Base-by-base conservation (phyloP, 2,113 vertebrate species). In the Cavia porcellus region DNA sequence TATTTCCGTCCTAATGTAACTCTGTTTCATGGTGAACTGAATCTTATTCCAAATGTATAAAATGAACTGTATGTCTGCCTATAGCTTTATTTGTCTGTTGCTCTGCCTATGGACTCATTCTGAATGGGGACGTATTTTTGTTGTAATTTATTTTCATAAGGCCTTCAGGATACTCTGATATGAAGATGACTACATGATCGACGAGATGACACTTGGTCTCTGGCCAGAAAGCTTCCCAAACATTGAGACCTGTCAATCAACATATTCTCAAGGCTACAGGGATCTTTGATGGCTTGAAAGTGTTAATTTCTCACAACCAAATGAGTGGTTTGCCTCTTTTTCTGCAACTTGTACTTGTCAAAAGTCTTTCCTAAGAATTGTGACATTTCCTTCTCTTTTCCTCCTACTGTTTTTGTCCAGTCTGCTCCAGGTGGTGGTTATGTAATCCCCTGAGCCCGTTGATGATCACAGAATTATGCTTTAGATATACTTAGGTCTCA, bases 401-500 rank as follows among this genome's bases (percentile, higher is more conserved):
- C 55, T 77, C 32, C 64, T 88, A 4, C 61, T 91, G 62, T 92
- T 91, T 94, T 61, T 47, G 79, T 83, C 59, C 57, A n/a, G 59
- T 59, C 52, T 86, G 30, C 80, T 62, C 22, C 32, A 94, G 86
- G 66, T 55, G 28, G 0, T 62, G 28, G 62, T 72, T 86, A 93
- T 45, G 17, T 61, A 93, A 92, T 75, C 61, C 55, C 50, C 74
- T 2, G 42, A 72, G 66, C 47, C 14, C 4, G 0, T n/a, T 80
- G 45, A 50, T 28, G 61, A 74, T 90, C 92, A 81, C 72, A 95
- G 84, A 84, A 84, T 57, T 50, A 45, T 50, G 74, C 30, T 7
- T 92, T 45, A 75, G 84, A 45, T 84, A 77, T 89, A 96, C 80
- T 75, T 95, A 93, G 92, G 84, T 75, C 62, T 95, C 47, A 1